Base-by-base conservation (phyloP, 2,797 vertebrate genomes). In the Anabas testudineus region DNA sequence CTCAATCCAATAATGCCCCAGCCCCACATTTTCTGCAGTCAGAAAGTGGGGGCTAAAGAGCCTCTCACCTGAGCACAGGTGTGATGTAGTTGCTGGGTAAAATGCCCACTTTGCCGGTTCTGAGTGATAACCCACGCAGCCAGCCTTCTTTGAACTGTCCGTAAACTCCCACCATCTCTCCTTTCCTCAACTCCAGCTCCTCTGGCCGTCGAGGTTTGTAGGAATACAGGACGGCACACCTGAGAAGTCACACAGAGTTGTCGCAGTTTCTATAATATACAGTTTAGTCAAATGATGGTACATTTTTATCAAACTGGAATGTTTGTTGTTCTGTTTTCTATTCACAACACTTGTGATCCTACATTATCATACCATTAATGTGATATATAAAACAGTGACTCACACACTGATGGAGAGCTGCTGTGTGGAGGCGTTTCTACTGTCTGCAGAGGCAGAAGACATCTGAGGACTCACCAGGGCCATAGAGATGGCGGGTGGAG, bases 111-210 rank as follows among this genome's bases (percentile, higher is more conserved):
- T 96, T 96, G 24, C 97, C 97, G 0, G 96, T 97, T 85, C 94
- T 91, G n/a, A 99, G 92, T 5, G 97, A 98, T 79, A 97, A 84
- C 57, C 97, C 98, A 71, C 94, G 94, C 74, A 99, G 91, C 98
- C 98, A 98, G 51, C 97, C 97, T 0, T 99, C 96, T 2, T 96
- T 96, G 64, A 95, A 92, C 74, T 94, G 97, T 61, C 97, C 97
- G 2, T 98, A 95, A 28, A 99, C 94, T 7, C 96, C 96, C 73
- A 99, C 76, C 78, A 97, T 97, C 91, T 99, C 98, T 74, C 97
- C 97, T 87, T 95, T 97, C 84, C 95, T 95, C 80, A 99, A 91
- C 86, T 96, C 96, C 87, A 99, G 93, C 88, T 99, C 97, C 0
- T 98, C 95, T 0, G 95, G 92, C 5, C 94, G 93, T 0, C 94